A percentile compares a stretch with the other conserved stretches of the same genome.
These are phyloP conservation scores for Dryadula phaetusa DNA, from an alignment of 2,888 invertebrate genomes.

Conservation along the genomic window DNA sequence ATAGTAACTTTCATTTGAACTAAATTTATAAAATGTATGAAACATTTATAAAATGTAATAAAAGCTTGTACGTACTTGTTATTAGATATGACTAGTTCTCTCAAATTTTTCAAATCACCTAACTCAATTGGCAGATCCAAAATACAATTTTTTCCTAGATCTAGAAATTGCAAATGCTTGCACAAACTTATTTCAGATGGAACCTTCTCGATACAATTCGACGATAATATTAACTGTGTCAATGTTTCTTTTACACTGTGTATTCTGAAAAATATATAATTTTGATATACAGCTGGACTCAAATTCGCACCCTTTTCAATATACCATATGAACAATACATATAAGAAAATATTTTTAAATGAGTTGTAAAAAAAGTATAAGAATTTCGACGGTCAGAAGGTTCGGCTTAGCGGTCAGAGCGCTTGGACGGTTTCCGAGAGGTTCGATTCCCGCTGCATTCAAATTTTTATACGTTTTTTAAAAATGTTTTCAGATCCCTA, in stretches of 20 bases:
- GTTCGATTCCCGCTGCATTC: no score
- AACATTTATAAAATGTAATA: neutral
- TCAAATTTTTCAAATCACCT: conserved; percentile 85
- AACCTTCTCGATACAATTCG: conserved; percentile 87
- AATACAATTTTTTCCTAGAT: conserved; percentile 90
- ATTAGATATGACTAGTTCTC: conserved; percentile 91
- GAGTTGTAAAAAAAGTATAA: no score
- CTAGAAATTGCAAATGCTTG: conserved; percentile 86
- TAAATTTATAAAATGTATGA: no score
- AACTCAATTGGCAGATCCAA: conserved; percentile 86
- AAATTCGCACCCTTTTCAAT: no score
- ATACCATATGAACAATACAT: no score
- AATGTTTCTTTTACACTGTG: conserved; percentile 74
- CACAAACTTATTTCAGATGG: conserved; percentile 87
- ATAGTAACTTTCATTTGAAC: no score
- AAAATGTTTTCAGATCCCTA: no score
- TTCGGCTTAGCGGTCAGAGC: no score
- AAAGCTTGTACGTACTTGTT: conserved; percentile 89
- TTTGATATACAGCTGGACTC: neutral
- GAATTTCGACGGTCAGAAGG: no score
- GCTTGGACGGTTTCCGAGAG: no score
- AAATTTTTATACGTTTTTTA: no score
- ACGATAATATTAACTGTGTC: conserved; percentile 88
- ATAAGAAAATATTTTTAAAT: no score
- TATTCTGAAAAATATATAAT: conserved; percentile 42